These are phyloP conservation scores for Aphelinus atriplicis DNA, from an alignment of 1,140 invertebrate species.

Conservation along the genomic window DNA sequence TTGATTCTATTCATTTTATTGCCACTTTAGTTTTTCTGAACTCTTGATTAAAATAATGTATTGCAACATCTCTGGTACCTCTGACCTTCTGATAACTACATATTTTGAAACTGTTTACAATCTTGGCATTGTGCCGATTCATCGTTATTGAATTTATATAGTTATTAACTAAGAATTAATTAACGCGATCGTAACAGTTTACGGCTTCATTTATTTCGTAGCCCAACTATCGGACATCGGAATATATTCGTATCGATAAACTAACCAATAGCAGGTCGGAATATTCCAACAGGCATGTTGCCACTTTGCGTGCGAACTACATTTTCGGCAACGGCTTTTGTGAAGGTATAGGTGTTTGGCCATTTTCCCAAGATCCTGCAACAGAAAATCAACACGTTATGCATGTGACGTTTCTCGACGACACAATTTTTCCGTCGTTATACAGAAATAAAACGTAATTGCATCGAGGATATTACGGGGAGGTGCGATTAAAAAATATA, in stretches of 20 bases:
- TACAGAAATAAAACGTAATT: background rate
- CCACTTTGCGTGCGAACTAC: conserved; percentile 66
- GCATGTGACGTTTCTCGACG: no score
- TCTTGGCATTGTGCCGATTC: background rate
- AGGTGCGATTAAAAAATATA: conserved; percentile 11
- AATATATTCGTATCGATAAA: background rate
- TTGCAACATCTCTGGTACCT: no score
- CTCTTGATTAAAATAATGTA: no score
- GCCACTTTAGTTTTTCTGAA: no score
- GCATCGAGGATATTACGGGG: background rate
- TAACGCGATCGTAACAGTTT: no score
- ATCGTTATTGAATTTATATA: background rate
- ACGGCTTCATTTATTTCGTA: no score
- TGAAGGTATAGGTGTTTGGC: conserved; percentile 80
- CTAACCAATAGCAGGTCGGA: conserved; percentile 81
- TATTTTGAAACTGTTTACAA: no score
- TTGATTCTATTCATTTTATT: no score
- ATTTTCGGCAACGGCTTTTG: conserved; percentile 76
- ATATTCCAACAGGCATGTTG: conserved; percentile 76
- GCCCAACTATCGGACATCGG: no score
- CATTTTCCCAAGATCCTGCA: conserved; percentile 67
- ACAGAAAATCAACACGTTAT: background rate
- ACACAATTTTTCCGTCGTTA: no score
- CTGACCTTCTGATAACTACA: no score
- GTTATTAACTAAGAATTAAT: no score